Percentiles rank a stretch among this genome's conserved stretches.
phyloP scores from a whole-genome alignment of 1,140 invertebrate species.

The Phortica variegata region DNA sequence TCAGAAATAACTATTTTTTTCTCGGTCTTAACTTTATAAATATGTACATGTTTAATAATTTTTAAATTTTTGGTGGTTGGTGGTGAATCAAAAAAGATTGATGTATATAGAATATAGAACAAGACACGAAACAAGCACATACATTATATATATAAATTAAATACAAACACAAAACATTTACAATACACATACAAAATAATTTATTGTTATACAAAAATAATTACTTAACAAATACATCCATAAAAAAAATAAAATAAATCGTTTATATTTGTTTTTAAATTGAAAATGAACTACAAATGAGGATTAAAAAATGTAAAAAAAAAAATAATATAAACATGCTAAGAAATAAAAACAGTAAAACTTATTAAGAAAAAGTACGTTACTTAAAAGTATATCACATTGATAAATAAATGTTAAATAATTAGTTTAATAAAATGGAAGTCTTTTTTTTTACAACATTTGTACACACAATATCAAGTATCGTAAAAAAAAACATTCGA shows the following conservation, averaged over 20 bases:
- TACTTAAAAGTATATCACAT: constrained; percentile 11
- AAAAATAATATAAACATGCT: constrained; percentile 23
- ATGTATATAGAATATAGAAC: constrained; percentile 27
- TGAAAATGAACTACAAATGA: no score
- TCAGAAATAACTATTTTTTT: constrained; percentile 8
- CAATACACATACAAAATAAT: constrained; percentile 24
- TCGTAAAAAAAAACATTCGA: constrained; percentile 9
- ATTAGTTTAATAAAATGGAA: background rate
- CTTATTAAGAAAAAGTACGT: background rate
- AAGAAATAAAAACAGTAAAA: constrained; percentile 15
- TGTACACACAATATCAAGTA: constrained; percentile 16
- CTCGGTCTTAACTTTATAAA: constrained; percentile 18
- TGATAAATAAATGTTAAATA: constrained; percentile 7
- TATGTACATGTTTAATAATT: no score
- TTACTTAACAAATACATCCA: constrained; percentile 34
- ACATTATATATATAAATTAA: constrained; percentile 17
- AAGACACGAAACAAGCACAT: constrained; percentile 49
- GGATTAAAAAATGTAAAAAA: constrained; percentile 24
- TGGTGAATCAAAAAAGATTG: constrained; percentile 33
- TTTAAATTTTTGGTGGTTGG: constrained; percentile 50
- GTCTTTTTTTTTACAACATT: background rate
- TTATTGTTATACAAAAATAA: constrained; percentile 44
- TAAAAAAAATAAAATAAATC: constrained; percentile 24
- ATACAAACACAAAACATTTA: background rate
- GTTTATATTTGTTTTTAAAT: no score